Conservation (phyloP, 2,113 vertebrate species). For the Rhadina sibilatrix region DNA sequence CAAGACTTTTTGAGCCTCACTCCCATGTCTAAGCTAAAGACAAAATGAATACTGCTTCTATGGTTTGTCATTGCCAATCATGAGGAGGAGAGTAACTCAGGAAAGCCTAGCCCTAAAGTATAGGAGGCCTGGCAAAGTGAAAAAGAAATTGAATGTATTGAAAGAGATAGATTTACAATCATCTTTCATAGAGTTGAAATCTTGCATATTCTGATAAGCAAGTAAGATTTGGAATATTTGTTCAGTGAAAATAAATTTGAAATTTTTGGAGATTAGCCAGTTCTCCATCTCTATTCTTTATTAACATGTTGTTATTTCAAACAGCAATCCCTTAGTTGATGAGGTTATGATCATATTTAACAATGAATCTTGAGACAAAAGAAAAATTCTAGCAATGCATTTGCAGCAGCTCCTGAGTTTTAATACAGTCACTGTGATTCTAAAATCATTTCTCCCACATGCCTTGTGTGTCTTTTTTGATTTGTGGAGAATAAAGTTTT, state of each 20-base stretch:
- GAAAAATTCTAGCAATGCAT: not conserved
- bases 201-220: not conserved
- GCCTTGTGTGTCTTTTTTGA: not conserved
- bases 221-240: not conserved
- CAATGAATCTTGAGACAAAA: not conserved
- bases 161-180: not conserved
- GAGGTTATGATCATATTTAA: not conserved
- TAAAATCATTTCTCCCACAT: not conserved
- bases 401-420: not conserved
- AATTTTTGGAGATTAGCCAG: not conserved
- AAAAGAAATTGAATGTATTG: not conserved
- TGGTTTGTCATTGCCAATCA: not conserved
- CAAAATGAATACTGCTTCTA: not conserved
- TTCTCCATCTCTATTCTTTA: not conserved
- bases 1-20: not conserved
- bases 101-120: not conserved
- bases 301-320: not conserved
- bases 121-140: rapidly evolving
- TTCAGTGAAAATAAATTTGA: not conserved
- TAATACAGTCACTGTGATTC: not conserved
- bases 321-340: not conserved
- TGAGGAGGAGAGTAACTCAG: not conserved
- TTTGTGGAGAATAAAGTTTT: not conserved
- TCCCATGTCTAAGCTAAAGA: not conserved
- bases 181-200: not conserved